phyloP scores from a whole-genome alignment of 2,113 vertebrate genomes.

The Myocastor coypus region DNA sequence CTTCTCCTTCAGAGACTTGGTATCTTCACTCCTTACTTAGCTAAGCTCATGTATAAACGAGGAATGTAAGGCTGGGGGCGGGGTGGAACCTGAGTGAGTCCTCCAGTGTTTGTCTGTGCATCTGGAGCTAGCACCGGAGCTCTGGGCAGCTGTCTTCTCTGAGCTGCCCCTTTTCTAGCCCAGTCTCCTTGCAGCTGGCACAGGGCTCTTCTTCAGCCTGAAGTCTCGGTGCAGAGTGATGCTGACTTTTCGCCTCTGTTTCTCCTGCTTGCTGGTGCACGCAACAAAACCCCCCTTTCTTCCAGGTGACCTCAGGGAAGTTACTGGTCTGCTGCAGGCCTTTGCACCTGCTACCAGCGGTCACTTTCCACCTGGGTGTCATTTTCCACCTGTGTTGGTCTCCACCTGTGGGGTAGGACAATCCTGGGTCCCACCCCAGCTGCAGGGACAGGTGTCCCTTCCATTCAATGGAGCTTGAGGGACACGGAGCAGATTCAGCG shows the following conservation, averaged over 20 bases:
- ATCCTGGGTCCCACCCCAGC: neutral
- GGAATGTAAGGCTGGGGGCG: neutral
- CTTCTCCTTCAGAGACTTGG: neutral
- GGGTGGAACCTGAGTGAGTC: neutral
- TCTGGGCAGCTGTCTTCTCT: neutral
- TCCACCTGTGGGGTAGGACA: neutral
- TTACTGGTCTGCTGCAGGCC: neutral
- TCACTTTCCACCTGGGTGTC: neutral
- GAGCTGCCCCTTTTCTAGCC: neutral
- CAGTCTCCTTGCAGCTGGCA: neutral
- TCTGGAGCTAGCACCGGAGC: neutral
- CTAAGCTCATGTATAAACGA: neutral
- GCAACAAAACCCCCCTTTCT: neutral
- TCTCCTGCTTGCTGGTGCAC: neutral
- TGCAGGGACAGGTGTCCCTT: neutral
- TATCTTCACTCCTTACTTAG: neutral
- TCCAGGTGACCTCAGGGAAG: neutral
- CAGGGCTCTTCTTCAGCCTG: neutral
- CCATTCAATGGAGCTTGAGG: neutral
- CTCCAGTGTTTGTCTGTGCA: neutral
- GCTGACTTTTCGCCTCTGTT: neutral
- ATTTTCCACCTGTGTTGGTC: neutral
- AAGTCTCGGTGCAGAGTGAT: neutral
- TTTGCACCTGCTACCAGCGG: neutral
- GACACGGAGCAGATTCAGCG: neutral